These are phyloP conservation scores for Resseliella maxima DNA, from an alignment of 2,888 invertebrate species.

Conservation along the genomic window DNA sequence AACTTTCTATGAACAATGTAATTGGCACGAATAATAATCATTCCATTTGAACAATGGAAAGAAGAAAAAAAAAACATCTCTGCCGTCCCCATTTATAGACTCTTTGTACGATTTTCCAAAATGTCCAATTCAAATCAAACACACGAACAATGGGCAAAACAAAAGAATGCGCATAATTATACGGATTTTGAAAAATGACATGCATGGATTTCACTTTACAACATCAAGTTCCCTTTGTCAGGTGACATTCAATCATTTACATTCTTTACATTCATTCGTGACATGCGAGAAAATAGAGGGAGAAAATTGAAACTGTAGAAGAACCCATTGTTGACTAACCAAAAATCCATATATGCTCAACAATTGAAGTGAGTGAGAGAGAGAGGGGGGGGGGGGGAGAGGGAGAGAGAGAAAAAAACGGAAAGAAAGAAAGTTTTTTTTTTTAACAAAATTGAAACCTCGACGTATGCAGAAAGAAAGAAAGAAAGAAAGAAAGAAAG, in stretches of 20 bases:
- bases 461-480: background rate
- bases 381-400: background rate
- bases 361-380: background rate
- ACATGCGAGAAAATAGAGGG: background rate
- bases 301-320: background rate
- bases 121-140: background rate
- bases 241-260: constrained; percentile 31
- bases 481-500: background rate
- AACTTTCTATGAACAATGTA: constrained; percentile 8
- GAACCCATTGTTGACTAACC: background rate
- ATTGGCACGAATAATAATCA: constrained; percentile 12
- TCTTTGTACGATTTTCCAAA: too few species aligned
- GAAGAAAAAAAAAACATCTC: background rate
- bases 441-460: constrained; percentile 18
- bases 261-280: constrained; percentile 15
- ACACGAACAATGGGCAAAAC: background rate
- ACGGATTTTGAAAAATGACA: constrained; percentile 2
- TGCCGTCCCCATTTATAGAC: background rate
- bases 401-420: background rate
- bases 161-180: constrained; percentile 2
- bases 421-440: background rate
- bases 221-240: background rate
- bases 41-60: background rate
- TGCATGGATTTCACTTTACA: constrained; percentile 4
- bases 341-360: background rate